Percentiles rank a stretch among this genome's conserved stretches.
These are phyloP conservation scores for Phyllopteryx taeniolatus DNA, from an alignment of 2,113 vertebrate genomes.

Conservation along the genomic window DNA sequence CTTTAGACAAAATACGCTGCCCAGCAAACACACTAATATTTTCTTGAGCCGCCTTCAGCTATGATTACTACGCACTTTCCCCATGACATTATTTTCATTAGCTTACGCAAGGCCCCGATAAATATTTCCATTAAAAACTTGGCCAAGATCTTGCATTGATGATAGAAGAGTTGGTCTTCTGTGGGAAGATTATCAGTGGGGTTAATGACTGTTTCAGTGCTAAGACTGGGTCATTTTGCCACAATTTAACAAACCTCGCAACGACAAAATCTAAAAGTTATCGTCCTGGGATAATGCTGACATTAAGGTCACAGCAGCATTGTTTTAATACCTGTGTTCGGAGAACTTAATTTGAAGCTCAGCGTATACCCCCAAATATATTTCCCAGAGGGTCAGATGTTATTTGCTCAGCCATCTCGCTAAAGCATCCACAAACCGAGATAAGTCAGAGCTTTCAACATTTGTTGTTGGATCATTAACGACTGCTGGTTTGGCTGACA, in stretches of 20 bases:
- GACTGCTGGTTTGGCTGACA: neutral
- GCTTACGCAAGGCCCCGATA: conserved; percentile 1
- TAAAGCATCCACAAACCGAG: conserved; percentile 7
- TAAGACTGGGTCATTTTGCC: neutral
- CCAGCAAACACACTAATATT: neutral
- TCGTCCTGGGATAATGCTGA: neutral
- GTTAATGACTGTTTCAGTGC: neutral
- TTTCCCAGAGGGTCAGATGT: conserved; percentile 5
- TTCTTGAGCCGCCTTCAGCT: neutral
- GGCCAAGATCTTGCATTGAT: neutral
- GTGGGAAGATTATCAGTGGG: neutral
- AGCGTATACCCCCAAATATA: conserved; percentile 3
- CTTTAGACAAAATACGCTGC: neutral
- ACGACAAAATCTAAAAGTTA: neutral
- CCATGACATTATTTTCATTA: conserved; percentile 5
- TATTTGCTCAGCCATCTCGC: conserved; percentile 8
- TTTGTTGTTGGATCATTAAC: neutral
- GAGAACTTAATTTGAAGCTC: conserved; percentile 6
- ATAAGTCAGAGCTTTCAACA: conserved; percentile 6
- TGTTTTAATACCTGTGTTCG: conserved; percentile 7
- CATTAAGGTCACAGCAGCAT: conserved; percentile 3
- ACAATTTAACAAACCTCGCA: neutral
- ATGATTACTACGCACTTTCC: neutral
- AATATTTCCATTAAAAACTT: neutral
- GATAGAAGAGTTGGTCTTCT: neutral